Conservation (phyloP, 2,888 invertebrate species). For the Volucella bombylans region DNA sequence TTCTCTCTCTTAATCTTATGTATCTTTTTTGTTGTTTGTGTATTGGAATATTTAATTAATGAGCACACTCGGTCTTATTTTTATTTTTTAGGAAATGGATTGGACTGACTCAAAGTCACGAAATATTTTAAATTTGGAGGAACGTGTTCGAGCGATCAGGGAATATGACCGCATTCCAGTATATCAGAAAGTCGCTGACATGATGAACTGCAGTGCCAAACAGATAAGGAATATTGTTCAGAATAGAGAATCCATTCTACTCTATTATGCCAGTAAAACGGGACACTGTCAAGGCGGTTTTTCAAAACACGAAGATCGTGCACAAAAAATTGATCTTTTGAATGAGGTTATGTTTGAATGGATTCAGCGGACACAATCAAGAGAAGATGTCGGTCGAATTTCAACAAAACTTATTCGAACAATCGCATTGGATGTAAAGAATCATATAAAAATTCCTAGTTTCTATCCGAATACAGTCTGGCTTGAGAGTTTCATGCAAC, state of each 20-base stretch:
- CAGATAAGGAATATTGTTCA: slow-evolving; percentile 80
- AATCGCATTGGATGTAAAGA: slow-evolving; percentile 77
- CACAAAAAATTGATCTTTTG: slow-evolving; percentile 78
- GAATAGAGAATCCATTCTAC: slow-evolving; percentile 79
- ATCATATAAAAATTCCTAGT: slow-evolving; percentile 76
- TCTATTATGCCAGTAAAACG: slow-evolving; percentile 77
- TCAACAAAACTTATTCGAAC: slow-evolving; percentile 65
- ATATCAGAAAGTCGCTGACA: slow-evolving; percentile 80
- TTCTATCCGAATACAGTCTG: slow-evolving; percentile 77
- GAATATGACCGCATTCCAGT: slow-evolving; percentile 80
- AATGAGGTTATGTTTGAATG: slow-evolving; percentile 80
- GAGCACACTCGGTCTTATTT: slow-evolving; percentile 34
- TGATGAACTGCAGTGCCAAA: slow-evolving; percentile 81
- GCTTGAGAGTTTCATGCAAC: slow-evolving; percentile 76
- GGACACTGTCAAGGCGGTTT: slow-evolving; percentile 47
- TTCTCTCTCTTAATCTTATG: slow-evolving; percentile 9
- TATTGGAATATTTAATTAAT: slow-evolving; percentile 16
- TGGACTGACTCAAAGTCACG: slow-evolving; percentile 66
- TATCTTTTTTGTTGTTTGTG: slow-evolving; percentile 12
- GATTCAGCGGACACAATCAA: slow-evolving; percentile 79
- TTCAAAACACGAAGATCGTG: slow-evolving; percentile 72
- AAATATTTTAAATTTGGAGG: slow-evolving; percentile 77
- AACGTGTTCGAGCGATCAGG: slow-evolving; percentile 79
- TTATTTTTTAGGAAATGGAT: slow-evolving; percentile 58
- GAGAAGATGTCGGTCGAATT: slow-evolving; percentile 65